Conservation (phyloP, 2,797 vertebrate species). For the Chiroxiphia lanceolata region DNA sequence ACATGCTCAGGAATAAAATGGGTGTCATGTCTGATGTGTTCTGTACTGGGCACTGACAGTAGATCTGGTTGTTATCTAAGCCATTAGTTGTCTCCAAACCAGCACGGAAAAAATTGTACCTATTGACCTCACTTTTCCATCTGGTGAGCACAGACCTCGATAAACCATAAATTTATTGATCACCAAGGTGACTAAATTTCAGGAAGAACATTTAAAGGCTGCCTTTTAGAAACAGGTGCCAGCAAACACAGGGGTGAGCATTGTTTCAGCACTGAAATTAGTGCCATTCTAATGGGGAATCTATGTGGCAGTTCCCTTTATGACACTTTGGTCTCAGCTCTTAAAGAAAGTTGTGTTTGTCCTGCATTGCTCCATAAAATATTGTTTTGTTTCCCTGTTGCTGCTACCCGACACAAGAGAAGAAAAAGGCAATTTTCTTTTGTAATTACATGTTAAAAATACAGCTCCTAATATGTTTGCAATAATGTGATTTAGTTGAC, state of each 20-base stretch:
- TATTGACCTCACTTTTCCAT: not conserved
- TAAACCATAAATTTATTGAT: not conserved
- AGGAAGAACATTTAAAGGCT: not conserved
- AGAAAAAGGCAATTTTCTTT: not conserved
- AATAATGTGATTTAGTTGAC: not conserved
- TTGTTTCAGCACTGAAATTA: not conserved
- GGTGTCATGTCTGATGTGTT: not conserved
- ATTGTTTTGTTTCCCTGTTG: not conserved
- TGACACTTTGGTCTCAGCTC: not conserved
- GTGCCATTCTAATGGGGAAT: not conserved
- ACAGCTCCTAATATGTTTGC: not conserved
- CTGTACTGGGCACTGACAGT: not conserved
- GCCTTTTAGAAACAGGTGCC: not conserved
- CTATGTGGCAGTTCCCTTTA: not conserved
- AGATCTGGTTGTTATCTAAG: not conserved
- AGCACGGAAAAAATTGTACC: not conserved
- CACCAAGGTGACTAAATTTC: not conserved
- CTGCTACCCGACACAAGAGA: not conserved
- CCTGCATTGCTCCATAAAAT: not conserved
- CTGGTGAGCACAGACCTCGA: not conserved
- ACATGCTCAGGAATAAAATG: not conserved
- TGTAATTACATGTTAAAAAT: not conserved
- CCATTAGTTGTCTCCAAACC: not conserved
- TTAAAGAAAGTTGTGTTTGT: not conserved
- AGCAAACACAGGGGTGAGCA: not conserved